Evolutionary conservation across 2,888 invertebrate genomes (phyloP), one percentile per base, ranked within the genome.

Genomic region (Junonia oenone): DNA sequence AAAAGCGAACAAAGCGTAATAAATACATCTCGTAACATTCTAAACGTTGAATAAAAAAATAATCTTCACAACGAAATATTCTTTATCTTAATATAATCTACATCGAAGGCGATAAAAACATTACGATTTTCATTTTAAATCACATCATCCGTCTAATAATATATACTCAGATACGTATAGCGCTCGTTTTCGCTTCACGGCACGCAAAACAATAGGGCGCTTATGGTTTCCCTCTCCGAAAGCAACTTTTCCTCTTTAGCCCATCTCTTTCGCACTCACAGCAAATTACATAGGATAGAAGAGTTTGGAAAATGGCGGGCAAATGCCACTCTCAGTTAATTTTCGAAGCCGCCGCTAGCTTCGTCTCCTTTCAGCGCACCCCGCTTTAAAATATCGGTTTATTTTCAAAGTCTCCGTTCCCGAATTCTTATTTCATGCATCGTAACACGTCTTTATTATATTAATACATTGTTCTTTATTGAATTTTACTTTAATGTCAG

Each of bases 151-250:
- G 63, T 64, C 66, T 71, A 65, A 66, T 68, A 61, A 31, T 61
- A 69, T 72, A 63, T 64, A 64, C 65, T 66, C 67, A 68, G 69
- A 71, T 72, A 71, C 68, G 70, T 73, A 69, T 64, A 66, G 57
- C 57, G 54, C 55, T 69, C 71, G 72, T 80, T 83, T 77, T 75
- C 82, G 80, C 83, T 81, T 75, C 76, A 73, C 68, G 71, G 83
- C 76, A 80, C 78, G 75, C 81, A 83, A 87, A 89, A 89, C 88
- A 89, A 88, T 86, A 76, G 89, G 88, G 85, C 80, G 83, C 83
- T 84, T 77, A 81, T 75, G 73, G 79, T 76, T 83, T 84, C 86
- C 85, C 83, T 82, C 75, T 86, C 86, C 83, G 82, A 79, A 81
- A 86, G 86, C 81, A 75, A 74, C 78, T 81, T 82, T 81, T 76